These are phyloP conservation scores for Oithona nana DNA, from an alignment of 2,888 invertebrate genomes.

Conservation along the genomic window DNA sequence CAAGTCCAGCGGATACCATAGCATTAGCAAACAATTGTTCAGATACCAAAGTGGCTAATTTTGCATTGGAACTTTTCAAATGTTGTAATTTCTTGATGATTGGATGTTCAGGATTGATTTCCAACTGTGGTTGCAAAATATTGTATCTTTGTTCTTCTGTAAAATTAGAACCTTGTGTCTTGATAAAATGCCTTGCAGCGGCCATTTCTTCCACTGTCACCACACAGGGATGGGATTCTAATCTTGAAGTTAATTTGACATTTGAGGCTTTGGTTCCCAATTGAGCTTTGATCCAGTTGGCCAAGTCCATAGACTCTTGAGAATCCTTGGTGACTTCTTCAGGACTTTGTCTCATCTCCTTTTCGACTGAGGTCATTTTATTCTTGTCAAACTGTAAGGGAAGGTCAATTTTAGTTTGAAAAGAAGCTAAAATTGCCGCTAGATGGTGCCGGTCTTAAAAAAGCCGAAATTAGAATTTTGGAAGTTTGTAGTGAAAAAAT, in stretches of 20 bases:
- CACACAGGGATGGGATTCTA: constrained; percentile 80
- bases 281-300: constrained; percentile 54
- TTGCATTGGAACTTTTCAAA: constrained; percentile 49
- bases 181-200: constrained; percentile 78
- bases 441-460: too few relatives aligned
- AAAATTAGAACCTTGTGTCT: constrained; percentile 46
- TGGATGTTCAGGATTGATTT: constrained; percentile 81
- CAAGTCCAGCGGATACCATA: constrained; percentile 81
- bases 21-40: constrained; percentile 82
- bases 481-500: too few relatives aligned
- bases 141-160: constrained; percentile 68
- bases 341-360: constrained; percentile 50
- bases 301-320: constrained; percentile 49
- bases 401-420: too few relatives aligned
- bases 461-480: too few relatives aligned
- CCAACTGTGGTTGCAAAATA: constrained; percentile 70
- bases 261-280: constrained; percentile 59
- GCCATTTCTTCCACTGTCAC: constrained; percentile 93
- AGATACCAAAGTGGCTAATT: constrained; percentile 60
- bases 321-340: constrained; percentile 36
- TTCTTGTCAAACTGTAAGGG: constrained; percentile 57
- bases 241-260: constrained; percentile 59
- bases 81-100: constrained; percentile 69
- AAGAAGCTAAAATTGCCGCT: too few relatives aligned
- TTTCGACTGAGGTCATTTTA: constrained; percentile 71